Percentiles rank a stretch among this genome's conserved stretches.
These are phyloP conservation scores for Ochropleura plecta DNA, from an alignment of 2,888 invertebrate genomes.

Conservation along the genomic window DNA sequence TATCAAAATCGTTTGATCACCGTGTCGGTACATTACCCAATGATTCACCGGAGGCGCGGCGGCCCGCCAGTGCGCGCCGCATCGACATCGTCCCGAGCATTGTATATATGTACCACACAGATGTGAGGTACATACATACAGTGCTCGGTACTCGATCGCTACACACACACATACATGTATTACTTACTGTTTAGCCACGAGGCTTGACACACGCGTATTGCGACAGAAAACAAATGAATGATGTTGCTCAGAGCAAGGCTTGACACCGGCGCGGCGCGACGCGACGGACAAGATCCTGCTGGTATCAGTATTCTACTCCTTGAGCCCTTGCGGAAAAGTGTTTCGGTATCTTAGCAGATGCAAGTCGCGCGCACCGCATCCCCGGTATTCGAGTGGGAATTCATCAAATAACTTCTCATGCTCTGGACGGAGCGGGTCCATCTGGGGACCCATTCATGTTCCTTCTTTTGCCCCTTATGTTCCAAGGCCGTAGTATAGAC, in stretches of 20 bases:
- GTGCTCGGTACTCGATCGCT: neutral
- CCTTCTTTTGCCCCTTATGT: too few species aligned
- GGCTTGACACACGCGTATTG: neutral
- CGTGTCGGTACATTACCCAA: constrained; percentile 79
- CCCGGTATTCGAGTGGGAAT: too few species aligned
- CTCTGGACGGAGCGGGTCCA: too few species aligned
- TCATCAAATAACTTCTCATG: too few species aligned
- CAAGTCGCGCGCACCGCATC: neutral
- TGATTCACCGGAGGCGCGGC: constrained; percentile 87
- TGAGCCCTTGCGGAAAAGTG: neutral
- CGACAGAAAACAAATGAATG: neutral
- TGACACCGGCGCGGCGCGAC: neutral
- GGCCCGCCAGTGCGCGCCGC: constrained; percentile 72
- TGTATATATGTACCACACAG: constrained; percentile 52
- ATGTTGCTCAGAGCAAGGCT: neutral
- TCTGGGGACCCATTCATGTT: too few species aligned
- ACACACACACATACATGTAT: constrained; percentile 16
- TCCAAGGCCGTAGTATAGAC: too few species aligned
- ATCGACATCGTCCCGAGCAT: constrained; percentile 78
- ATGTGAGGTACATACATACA: constrained; percentile 26
- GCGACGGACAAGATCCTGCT: too few species aligned
- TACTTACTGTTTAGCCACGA: neutral
- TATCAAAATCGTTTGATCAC: constrained; percentile 70
- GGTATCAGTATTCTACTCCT: too few species aligned
- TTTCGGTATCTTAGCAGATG: neutral